A percentile compares a stretch with the other conserved stretches of the same genome.
Conservation (phyloP, 1,140 invertebrate species). For the Dreissena polymorpha region DNA sequence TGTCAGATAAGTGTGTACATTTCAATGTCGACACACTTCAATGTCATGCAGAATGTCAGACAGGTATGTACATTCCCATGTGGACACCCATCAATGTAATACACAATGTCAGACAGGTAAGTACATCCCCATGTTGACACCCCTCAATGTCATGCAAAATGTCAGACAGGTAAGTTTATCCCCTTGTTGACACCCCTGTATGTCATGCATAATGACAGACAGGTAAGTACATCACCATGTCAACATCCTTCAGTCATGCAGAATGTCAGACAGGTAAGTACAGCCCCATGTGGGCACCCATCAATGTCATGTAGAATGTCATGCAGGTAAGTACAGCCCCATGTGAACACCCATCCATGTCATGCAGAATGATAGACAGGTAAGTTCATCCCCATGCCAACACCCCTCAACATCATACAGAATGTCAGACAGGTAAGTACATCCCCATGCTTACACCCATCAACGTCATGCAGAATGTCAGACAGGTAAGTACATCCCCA, state of each 20-base stretch:
- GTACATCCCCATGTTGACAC: not conserved
- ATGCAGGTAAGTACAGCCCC: not conserved
- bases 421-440: not conserved
- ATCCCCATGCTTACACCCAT: too few relatives aligned
- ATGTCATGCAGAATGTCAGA: conserved; percentile 25
- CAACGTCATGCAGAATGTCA: conserved; percentile 18
- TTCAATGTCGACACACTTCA: not conserved
- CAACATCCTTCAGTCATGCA: not conserved
- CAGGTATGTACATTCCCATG: conserved; percentile 28
- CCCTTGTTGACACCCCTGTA: too few relatives aligned
- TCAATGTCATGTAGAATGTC: not conserved
- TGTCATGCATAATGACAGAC: not conserved
- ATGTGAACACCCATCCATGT: not conserved
- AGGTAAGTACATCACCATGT: not conserved
- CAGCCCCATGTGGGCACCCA: too few relatives aligned
- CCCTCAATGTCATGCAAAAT: conserved; percentile 9
- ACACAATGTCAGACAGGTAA: not conserved
- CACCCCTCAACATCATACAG: too few relatives aligned
- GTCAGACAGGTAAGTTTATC: conserved; percentile 24
- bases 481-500: conserved; percentile 30
- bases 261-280: conserved; percentile 28
- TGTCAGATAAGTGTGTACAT: not conserved
- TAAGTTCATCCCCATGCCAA: too few relatives aligned
- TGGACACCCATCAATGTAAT: too few relatives aligned
- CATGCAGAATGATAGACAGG: conserved; percentile 34